A percentile compares a stretch with the other conserved stretches of the same genome.
These are phyloP conservation scores for Galemys pyrenaicus DNA, from an alignment of 2,113 vertebrate genomes.

Conservation along the genomic window DNA sequence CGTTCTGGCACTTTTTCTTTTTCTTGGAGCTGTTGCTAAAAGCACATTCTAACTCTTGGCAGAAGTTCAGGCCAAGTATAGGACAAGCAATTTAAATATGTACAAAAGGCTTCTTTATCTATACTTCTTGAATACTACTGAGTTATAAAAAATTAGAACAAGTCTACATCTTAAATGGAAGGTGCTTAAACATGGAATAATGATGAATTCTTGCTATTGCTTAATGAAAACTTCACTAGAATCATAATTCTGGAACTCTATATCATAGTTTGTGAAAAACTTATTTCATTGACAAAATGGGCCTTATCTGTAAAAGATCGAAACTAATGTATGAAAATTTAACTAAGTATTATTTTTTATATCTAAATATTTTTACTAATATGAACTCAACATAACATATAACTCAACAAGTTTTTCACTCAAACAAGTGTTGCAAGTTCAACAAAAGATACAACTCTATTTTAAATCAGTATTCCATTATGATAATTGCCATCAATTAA, in stretches of 20 bases:
- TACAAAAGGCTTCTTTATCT: constrained; percentile 17
- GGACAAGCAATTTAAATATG: constrained; percentile 32
- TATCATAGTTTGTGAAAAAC: constrained; percentile 37
- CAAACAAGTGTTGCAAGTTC: background rate
- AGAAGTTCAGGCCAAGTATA: constrained; percentile 24
- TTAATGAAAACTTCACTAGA: constrained; percentile 4
- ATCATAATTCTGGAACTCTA: constrained; percentile 6
- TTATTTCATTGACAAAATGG: constrained; percentile 13
- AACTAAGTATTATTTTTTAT: constrained; percentile 22
- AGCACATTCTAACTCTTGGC: constrained; percentile 11
- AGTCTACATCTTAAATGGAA: constrained; percentile 1
- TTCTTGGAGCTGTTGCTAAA: background rate
- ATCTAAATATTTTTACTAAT: constrained; percentile 47
- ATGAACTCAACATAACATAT: background rate
- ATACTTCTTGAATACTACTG: constrained; percentile 33
- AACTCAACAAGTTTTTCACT: background rate
- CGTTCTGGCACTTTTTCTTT: too few species aligned
- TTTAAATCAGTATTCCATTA: constrained; percentile 5
- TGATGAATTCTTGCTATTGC: background rate
- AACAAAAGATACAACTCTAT: background rate
- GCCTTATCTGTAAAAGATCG: constrained; percentile 50
- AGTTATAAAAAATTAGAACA: constrained; percentile 51
- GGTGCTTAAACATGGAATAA: constrained; percentile 29
- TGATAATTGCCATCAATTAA: background rate
- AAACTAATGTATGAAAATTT: constrained; percentile 45